Evolutionary conservation across 2,797 vertebrate genomes (phyloP).

Genomic region (Tapirus indicus): DNA sequence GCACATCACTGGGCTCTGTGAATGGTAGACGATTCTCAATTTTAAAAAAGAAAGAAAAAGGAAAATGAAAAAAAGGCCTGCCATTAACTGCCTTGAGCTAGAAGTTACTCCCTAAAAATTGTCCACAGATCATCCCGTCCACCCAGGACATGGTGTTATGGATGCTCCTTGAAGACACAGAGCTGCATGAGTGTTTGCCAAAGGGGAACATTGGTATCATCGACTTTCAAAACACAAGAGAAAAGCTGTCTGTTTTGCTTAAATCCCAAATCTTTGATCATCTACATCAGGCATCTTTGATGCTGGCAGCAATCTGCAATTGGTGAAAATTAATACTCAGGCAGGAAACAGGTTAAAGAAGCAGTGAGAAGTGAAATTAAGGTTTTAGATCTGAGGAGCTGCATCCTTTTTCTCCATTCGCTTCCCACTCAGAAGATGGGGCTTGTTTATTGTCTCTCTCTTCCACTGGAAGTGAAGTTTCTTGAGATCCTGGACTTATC

Average conservation of each 20-base stretch:
- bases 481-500: neutral
- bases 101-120: neutral
- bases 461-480: neutral
- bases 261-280: conserved; percentile 68
- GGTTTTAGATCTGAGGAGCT: neutral
- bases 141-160: neutral
- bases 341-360: conserved; percentile 51
- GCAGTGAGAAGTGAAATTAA: neutral
- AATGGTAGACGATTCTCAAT: neutral
- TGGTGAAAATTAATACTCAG: conserved; percentile 63
- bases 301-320: conserved; percentile 36
- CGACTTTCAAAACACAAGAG: neutral
- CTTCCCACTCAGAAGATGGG: neutral
- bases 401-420: neutral
- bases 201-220: neutral
- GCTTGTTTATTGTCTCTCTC: neutral
- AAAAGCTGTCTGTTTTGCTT: conserved; percentile 55
- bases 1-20: neutral
- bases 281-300: conserved; percentile 26
- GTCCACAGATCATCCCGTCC: neutral
- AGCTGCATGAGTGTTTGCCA: neutral
- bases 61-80: neutral
- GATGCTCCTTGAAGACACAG: conserved; percentile 38
- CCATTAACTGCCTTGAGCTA: neutral
- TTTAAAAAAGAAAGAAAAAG: neutral